A percentile compares a stretch with the other conserved stretches of the same genome.
These are phyloP conservation scores for Rhodinocichla rosea DNA, from an alignment of 2,113 vertebrate genomes.

Conservation along the genomic window DNA sequence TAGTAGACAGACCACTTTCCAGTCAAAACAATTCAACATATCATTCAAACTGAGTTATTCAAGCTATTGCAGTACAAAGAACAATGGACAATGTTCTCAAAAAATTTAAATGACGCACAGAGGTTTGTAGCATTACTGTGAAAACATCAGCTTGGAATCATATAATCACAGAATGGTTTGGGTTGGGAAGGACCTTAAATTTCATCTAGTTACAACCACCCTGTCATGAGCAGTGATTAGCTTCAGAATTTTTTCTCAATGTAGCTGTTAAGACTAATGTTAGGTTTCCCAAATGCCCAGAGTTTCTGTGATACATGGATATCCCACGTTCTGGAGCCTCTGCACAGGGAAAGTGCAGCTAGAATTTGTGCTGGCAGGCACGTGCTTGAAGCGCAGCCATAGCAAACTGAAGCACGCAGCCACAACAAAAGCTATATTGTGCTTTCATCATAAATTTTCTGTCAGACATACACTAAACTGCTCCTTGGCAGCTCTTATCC, in stretches of 20 bases:
- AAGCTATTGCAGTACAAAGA: neutral
- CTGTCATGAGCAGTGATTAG: neutral
- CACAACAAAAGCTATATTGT: neutral
- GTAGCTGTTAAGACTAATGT: neutral
- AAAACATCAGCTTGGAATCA: neutral
- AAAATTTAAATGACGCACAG: neutral
- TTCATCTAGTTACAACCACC: neutral
- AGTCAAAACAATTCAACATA: neutral
- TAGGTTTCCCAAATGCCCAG: neutral
- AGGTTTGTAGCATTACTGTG: neutral
- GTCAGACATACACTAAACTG: neutral
- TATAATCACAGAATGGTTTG: neutral
- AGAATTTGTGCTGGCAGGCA: neutral
- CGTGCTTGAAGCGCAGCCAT: neutral
- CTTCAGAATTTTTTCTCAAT: neutral
- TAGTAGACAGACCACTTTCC: neutral
- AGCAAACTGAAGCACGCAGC: neutral
- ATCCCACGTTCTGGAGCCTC: neutral
- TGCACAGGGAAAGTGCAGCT: neutral
- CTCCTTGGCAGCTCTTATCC: neutral
- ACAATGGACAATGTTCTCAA: neutral
- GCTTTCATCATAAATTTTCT: constrained; percentile 7
- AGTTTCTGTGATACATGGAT: rapidly evolving
- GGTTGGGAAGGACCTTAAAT: neutral
- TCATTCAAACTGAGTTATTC: neutral